Evolutionary conservation across 2,797 vertebrate species (phyloP).

Genomic region (Pyrocephalus nanus): DNA sequence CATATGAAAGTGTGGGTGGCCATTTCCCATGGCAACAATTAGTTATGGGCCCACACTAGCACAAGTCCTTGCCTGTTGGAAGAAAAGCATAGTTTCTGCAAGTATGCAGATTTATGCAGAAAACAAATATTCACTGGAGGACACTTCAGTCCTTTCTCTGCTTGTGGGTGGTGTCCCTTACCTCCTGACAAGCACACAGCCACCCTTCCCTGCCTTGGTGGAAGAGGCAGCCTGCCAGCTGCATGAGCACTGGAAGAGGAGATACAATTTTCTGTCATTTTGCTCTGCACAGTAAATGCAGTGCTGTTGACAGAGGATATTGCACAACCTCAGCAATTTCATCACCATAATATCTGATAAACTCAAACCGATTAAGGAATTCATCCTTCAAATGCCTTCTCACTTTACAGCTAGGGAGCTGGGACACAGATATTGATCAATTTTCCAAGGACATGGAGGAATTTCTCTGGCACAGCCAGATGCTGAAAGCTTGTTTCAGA

Average conservation of each 20-base stretch:
- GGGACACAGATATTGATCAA: neutral
- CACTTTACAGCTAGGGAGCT: neutral
- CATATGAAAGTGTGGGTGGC: conserved; percentile 38
- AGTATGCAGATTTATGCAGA: conserved; percentile 18
- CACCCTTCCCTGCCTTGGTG: neutral
- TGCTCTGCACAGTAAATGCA: neutral
- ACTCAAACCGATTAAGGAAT: neutral
- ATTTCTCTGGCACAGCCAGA: neutral
- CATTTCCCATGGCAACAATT: conserved; percentile 36
- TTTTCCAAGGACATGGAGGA: neutral
- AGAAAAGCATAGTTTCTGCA: neutral
- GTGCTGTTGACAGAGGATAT: neutral
- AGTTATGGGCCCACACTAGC: conserved; percentile 4
- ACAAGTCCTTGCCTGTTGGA: conserved; percentile 10
- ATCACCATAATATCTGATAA: neutral
- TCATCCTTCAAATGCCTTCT: neutral
- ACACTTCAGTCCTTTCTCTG: neutral
- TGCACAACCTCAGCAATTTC: conserved; percentile 5
- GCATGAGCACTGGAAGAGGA: neutral
- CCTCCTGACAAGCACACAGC: neutral
- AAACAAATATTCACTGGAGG: neutral
- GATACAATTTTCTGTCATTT: neutral
- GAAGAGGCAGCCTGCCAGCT: neutral
- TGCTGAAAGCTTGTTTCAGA: neutral
- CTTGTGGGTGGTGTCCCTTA: neutral